A percentile compares a stretch with the other conserved stretches of the same genome.
These are phyloP conservation scores for Lithobates sylvaticus DNA, from an alignment of 2,797 vertebrate species.

Conservation along the genomic window DNA sequence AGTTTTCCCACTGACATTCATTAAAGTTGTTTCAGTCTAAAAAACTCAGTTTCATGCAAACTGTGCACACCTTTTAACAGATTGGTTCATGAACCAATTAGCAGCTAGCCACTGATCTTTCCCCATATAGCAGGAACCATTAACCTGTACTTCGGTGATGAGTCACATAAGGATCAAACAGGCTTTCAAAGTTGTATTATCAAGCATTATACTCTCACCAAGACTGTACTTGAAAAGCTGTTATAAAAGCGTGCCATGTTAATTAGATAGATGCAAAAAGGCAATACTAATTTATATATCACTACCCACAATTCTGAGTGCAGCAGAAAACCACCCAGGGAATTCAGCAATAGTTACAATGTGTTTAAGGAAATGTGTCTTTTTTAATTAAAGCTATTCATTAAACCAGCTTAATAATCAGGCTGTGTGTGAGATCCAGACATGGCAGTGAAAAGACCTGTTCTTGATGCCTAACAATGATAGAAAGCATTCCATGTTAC, in stretches of 20 bases:
- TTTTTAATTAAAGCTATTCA: slow-evolving; percentile 43
- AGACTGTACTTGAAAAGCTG: slow-evolving; percentile 42
- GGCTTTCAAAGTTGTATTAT: slow-evolving; percentile 44
- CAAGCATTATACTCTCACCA: slow-evolving; percentile 38
- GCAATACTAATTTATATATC: slow-evolving; percentile 47
- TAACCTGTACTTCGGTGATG: slow-evolving; percentile 35
- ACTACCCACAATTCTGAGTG: slow-evolving; percentile 37
- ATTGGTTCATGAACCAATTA: slow-evolving; percentile 46
- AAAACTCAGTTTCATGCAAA: slow-evolving; percentile 33
- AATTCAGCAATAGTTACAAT: slow-evolving; percentile 33
- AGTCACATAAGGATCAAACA: slow-evolving; percentile 49
- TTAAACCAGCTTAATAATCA: slow-evolving; percentile 38
- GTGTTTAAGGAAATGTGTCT: slow-evolving; percentile 45
- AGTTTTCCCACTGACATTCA: slow-evolving; percentile 36
- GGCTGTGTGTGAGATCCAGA: slow-evolving; percentile 19
- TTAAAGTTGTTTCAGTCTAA: slow-evolving; percentile 34
- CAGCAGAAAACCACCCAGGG: slow-evolving; percentile 1
- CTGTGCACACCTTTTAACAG: slow-evolving; percentile 37
- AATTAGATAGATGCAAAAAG: slow-evolving; percentile 50
- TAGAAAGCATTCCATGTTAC: slow-evolving; percentile 8
- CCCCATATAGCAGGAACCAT: slow-evolving; percentile 30
- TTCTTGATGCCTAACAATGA: neutral
- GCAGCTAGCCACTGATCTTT: slow-evolving; percentile 36
- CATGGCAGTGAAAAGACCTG: slow-evolving; percentile 25
- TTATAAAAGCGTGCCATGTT: slow-evolving; percentile 49